Percentiles rank a stretch among this genome's conserved stretches.
Conservation (phyloP, 2,797 vertebrate species). For the Manis crassicaudata region DNA sequence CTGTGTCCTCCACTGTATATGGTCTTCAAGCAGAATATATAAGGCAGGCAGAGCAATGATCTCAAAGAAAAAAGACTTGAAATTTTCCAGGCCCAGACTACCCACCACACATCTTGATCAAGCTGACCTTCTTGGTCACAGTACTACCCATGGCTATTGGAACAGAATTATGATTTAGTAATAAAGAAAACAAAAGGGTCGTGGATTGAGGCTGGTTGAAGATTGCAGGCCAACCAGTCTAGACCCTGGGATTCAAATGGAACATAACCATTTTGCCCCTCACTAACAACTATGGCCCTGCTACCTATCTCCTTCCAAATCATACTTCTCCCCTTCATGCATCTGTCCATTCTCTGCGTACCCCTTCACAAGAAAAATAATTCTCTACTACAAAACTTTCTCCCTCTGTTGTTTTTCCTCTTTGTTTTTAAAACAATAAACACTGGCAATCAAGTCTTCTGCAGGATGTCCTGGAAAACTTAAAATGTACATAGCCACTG, state of each 20-base stretch:
- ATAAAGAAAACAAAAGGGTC: neutral
- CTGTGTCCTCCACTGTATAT: neutral
- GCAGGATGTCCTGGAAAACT: neutral
- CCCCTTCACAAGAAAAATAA: neutral
- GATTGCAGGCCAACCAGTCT: neutral
- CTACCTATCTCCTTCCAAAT: neutral
- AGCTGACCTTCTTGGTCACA: neutral
- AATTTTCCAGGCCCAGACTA: neutral
- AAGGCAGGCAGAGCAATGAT: neutral
- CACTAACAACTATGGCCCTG: neutral
- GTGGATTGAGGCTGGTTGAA: neutral
- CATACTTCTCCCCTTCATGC: neutral
- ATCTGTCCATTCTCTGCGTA: neutral
- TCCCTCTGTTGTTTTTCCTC: neutral
- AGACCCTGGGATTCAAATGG: neutral
- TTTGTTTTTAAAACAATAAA: constrained; percentile 49
- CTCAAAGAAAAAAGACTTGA: neutral
- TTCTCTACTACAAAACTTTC: neutral
- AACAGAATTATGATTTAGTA: neutral
- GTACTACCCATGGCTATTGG: neutral
- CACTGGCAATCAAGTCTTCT: neutral
- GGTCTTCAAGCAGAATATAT: neutral
- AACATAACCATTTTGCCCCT: neutral
- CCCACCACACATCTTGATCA: neutral
- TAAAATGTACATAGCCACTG: neutral